phyloP scores from a whole-genome alignment of 2,888 invertebrate species.

The Aporophyla lueneburgensis region DNA sequence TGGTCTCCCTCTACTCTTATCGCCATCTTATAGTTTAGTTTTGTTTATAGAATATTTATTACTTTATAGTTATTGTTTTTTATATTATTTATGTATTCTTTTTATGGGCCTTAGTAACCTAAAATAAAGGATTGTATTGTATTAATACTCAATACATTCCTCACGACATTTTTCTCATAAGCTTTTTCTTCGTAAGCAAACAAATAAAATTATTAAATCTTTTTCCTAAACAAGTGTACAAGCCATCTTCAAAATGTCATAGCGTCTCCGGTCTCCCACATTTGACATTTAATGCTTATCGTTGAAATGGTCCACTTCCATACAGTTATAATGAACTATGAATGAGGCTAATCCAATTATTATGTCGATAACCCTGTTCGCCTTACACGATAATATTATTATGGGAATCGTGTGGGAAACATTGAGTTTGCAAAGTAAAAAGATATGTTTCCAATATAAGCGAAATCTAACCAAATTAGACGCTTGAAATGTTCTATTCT shows the following conservation, averaged over 20 bases:
- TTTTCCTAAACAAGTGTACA: constrained; percentile 4
- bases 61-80: no score
- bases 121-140: no score
- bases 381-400: constrained; percentile 21
- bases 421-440: background rate
- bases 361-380: constrained; percentile 45
- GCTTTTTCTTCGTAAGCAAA: no score
- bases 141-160: no score
- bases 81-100: no score
- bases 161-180: no score
- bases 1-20: no score
- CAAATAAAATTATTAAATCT: background rate
- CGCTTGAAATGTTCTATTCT: background rate
- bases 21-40: no score
- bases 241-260: constrained; percentile 36
- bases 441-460: background rate
- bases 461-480: background rate
- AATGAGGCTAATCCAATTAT: constrained; percentile 61
- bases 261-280: constrained; percentile 20
- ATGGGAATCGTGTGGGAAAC: constrained; percentile 45
- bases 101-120: no score
- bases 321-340: constrained; percentile 58
- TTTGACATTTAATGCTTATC: constrained; percentile 59
- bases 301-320: constrained; percentile 41
- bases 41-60: no score